phyloP scores from a whole-genome alignment of 2,888 invertebrate genomes.

The Spodoptera littoralis region DNA sequence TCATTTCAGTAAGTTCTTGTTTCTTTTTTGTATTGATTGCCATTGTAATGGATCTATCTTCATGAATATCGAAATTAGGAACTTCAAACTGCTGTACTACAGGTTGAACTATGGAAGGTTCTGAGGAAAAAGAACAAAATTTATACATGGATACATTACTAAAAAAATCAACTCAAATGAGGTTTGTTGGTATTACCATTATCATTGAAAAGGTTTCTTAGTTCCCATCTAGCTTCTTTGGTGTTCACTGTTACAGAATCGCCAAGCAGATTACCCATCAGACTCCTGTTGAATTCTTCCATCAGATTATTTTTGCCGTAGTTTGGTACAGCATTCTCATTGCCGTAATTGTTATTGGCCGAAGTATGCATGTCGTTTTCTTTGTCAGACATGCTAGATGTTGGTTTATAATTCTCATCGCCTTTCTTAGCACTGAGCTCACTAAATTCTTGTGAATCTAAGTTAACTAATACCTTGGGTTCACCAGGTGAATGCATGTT shows the following conservation, averaged over 20 bases:
- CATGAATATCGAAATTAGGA: constrained; percentile 85
- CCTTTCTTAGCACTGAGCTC: constrained; percentile 75
- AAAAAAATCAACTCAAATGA: constrained; percentile 5
- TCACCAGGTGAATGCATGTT: constrained; percentile 86
- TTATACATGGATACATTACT: background rate
- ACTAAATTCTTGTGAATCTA: constrained; percentile 85
- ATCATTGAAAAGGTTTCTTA: constrained; percentile 90
- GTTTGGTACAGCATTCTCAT: constrained; percentile 71
- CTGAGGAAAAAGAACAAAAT: constrained; percentile 57
- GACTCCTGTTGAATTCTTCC: constrained; percentile 85
- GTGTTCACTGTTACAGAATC: constrained; percentile 91
- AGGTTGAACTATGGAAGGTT: constrained; percentile 83
- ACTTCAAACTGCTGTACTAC: constrained; percentile 82
- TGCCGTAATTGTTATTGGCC: constrained; percentile 62
- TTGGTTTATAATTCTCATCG: constrained; percentile 72
- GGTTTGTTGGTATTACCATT: constrained; percentile 70
- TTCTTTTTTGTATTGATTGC: constrained; percentile 81
- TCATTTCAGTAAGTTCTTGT: constrained; percentile 69
- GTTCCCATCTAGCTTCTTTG: constrained; percentile 91
- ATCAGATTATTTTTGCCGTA: constrained; percentile 82
- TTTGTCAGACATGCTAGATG: constrained; percentile 68
- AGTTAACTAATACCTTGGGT: constrained; percentile 83
- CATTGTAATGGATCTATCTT: constrained; percentile 85
- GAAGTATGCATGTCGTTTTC: constrained; percentile 71
- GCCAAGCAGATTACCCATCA: constrained; percentile 86